Evolutionary conservation across 2,888 invertebrate species (phyloP), one percentile per base, ranked within the genome.

Genomic region (Machimus atricapillus): DNA sequence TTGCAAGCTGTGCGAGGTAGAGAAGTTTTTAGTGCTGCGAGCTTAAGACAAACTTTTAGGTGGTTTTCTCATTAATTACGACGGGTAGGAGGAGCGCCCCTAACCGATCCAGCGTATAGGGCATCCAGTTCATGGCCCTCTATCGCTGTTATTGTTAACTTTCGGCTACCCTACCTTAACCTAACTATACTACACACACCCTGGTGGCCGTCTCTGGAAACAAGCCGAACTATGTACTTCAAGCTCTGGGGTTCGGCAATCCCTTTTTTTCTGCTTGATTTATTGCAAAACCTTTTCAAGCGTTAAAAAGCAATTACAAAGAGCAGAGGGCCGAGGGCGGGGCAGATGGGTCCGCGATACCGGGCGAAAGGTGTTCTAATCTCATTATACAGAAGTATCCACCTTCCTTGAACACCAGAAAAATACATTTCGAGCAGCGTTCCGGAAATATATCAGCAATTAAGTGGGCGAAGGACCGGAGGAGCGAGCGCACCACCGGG

Each of bases 291-390:
- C 78, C 77, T 86, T 86, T 78, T 58, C 86, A 86, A 86, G 37
- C 86, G 86, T 86, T 86, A 78, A 86, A 86, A 86, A 86, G 86
- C 78, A 86, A 86, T 86, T 79, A 86, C 78, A 86, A 78, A 86
- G 74, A 77, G 85, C 76, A 77, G 27, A 77, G 76, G 52, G 52
- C 19, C 19, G 37, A 76, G 46, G 9, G 31, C 56, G n/a, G 31
- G 56, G 74, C 77, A 76, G 85, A 86, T 86, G 77, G 56, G 52
- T 74, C 46, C 56, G 19, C 34, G 77, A 86, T 86, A 86, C 16
- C 85, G 27, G 58, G 23, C 40, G 16, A 52, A 43, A 46, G 74
- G 40, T 27, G 85, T 74, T 85, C 43, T 43, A 85, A 74, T 85
- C 74, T 85, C 85, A 85, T 85, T 85, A 85, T 43, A 85, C 74